A percentile compares a stretch with the other conserved stretches of the same genome.
Conservation (phyloP, 2,113 vertebrate genomes). For the Sarotherodon lohbergeri region DNA sequence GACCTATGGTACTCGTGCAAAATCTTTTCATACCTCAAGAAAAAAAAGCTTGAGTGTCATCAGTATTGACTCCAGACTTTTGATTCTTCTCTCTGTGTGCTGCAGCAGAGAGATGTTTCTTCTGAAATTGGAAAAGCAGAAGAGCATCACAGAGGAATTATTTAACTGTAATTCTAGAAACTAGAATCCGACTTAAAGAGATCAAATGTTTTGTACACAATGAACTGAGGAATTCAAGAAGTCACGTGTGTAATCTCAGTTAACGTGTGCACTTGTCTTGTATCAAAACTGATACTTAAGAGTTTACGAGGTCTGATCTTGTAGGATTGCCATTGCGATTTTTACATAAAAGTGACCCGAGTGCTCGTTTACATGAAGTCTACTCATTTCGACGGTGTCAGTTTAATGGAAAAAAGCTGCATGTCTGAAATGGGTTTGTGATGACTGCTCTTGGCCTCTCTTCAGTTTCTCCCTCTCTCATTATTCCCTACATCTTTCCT, state of each 20-base stretch:
- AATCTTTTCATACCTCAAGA: neutral
- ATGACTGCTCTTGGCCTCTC: neutral
- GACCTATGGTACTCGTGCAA: neutral
- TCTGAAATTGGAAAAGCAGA: neutral
- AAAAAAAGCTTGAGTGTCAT: neutral
- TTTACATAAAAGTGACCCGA: neutral
- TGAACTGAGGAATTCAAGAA: neutral
- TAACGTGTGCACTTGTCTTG: neutral
- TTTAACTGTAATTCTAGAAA: neutral
- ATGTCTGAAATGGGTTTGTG: neutral
- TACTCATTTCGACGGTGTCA: neutral
- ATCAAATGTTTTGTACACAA: neutral
- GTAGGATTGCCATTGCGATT: neutral
- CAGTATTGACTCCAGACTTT: neutral
- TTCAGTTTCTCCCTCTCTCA: neutral
- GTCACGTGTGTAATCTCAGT: neutral
- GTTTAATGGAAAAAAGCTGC: neutral
- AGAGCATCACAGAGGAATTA: neutral
- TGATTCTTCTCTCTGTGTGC: neutral
- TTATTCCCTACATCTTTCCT: neutral
- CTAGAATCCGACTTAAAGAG: neutral
- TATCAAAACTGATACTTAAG: neutral
- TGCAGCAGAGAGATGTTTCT: neutral
- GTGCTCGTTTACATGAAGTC: neutral
- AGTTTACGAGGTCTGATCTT: neutral